A percentile compares a stretch with the other conserved stretches of the same genome.
Conservation (phyloP, 2,888 invertebrate species). For the Drosophila setosimentum region DNA sequence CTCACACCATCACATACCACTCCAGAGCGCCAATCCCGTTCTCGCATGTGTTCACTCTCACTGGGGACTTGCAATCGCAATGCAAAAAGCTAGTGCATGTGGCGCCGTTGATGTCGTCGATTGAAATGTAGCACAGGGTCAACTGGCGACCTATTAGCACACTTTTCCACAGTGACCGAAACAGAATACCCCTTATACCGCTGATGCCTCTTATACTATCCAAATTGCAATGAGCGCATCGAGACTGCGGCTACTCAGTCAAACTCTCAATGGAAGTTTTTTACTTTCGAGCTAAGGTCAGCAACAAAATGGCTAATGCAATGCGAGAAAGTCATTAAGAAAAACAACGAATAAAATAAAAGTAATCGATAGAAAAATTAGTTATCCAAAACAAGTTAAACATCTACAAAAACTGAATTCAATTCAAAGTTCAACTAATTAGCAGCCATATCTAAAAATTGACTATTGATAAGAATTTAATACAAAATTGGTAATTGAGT, state of each 20-base stretch:
- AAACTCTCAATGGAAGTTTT: constrained; percentile 76
- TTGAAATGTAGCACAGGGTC: constrained; percentile 83
- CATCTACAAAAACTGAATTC: background rate
- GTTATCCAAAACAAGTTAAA: background rate
- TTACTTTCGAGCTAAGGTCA: constrained; percentile 21
- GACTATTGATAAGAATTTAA: background rate
- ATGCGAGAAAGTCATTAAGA: background rate
- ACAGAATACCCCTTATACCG: background rate
- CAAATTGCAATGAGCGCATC: constrained; percentile 10
- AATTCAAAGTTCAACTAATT: background rate
- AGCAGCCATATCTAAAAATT: background rate
- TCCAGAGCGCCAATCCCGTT: constrained; percentile 1
- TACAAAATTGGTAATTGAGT: background rate
- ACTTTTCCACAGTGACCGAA: constrained; percentile 70
- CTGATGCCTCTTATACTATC: background rate
- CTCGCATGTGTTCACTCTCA: constrained; percentile 20
- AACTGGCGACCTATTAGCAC: constrained; percentile 84
- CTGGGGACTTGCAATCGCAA: constrained; percentile 27
- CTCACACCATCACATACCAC: constrained; percentile 10
- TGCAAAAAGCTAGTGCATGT: constrained; percentile 68
- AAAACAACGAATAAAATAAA: background rate
- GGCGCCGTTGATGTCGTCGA: constrained; percentile 34
- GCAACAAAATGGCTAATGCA: constrained; percentile 1
- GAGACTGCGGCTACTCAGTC: constrained; percentile 49
- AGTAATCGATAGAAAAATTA: background rate